Evolutionary conservation across 2,113 vertebrate species (phyloP).

Genomic region (Megaceryle torquata): DNA sequence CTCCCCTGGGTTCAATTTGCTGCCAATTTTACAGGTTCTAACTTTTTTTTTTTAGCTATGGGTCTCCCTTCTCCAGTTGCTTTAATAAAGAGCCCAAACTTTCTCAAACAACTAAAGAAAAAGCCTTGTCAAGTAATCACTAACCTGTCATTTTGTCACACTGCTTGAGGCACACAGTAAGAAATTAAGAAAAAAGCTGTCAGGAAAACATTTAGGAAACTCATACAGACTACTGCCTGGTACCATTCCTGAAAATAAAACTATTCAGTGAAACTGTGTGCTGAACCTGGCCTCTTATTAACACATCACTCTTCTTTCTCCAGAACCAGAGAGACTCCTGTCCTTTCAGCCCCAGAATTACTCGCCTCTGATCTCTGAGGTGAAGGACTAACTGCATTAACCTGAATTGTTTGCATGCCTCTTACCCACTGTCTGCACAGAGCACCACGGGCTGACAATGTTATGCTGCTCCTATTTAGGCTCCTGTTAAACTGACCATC

Average conservation of each 20-base stretch:
- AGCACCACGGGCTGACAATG: background rate
- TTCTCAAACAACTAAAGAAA: background rate
- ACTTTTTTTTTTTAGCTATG: background rate
- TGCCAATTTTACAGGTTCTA: background rate
- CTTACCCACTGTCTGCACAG: background rate
- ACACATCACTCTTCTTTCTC: background rate
- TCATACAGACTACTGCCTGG: background rate
- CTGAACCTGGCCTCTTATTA: background rate
- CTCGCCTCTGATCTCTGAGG: background rate
- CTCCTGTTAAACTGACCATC: background rate
- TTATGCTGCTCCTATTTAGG: background rate
- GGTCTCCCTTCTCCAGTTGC: background rate
- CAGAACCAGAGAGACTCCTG: background rate
- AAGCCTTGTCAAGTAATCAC: background rate
- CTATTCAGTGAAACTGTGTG: background rate
- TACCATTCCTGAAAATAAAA: background rate
- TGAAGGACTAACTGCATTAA: background rate
- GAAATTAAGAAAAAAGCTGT: background rate
- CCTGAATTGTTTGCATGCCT: background rate
- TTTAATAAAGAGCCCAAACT: background rate
- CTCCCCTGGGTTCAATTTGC: conserved; percentile 39
- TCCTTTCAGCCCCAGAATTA: background rate
- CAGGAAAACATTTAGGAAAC: background rate
- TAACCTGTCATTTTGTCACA: background rate
- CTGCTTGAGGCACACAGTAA: background rate